A percentile compares a stretch with the other conserved stretches of the same genome.
Evolutionary conservation across 2,797 vertebrate species (phyloP).

Genomic region (Gorsachius magnificus): DNA sequence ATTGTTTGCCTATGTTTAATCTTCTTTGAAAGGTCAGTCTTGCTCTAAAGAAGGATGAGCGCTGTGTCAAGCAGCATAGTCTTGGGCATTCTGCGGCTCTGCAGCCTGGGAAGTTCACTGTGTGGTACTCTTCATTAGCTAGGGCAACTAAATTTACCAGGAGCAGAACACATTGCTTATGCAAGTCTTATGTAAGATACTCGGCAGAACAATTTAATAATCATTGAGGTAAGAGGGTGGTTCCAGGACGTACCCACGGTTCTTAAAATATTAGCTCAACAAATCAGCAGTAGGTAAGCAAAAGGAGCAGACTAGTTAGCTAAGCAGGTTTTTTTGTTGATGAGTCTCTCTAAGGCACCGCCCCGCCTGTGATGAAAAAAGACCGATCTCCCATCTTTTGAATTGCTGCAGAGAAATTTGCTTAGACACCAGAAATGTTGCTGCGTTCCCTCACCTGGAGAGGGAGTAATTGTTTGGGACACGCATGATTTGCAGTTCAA

Average conservation of each 20-base stretch:
- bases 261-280: slow-evolving; percentile 57
- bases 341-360: not conserved
- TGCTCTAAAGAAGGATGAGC: not conserved
- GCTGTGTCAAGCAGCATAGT: not conserved
- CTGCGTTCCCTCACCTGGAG: slow-evolving; percentile 56
- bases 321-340: slow-evolving; percentile 20
- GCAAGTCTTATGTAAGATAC: slow-evolving; percentile 40
- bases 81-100: not conserved
- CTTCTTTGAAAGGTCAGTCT: slow-evolving; percentile 11
- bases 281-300: slow-evolving; percentile 21
- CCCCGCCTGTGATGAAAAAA: not conserved
- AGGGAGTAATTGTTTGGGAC: slow-evolving; percentile 62
- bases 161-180: slow-evolving; percentile 24
- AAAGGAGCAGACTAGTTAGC: slow-evolving; percentile 17
- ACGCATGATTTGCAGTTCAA: slow-evolving; percentile 53
- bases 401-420: slow-evolving; percentile 7
- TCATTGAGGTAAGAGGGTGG: slow-evolving; percentile 37
- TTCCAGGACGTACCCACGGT: slow-evolving; percentile 21
- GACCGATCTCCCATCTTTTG: not conserved
- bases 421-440: slow-evolving; percentile 43
- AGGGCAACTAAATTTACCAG: not conserved
- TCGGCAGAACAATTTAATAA: slow-evolving; percentile 7
- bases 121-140: not conserved
- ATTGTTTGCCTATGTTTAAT: slow-evolving; percentile 25
- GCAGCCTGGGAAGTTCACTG: not conserved